Base-by-base conservation (phyloP, 1,140 invertebrate species). In the Rhyzopertha dominica region DNA sequence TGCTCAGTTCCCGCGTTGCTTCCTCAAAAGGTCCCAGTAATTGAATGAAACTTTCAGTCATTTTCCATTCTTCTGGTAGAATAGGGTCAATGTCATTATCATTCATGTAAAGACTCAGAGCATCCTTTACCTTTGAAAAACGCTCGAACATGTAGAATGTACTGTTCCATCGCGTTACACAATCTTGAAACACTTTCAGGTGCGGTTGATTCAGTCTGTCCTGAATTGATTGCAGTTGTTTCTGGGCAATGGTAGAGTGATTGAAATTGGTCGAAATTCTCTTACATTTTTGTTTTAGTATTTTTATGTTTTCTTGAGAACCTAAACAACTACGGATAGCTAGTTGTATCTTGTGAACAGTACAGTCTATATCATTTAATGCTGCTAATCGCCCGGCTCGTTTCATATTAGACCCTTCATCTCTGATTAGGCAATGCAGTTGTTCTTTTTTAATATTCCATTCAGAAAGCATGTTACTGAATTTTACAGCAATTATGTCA, bases 151-250 rank as follows among this genome's bases (percentile, higher is more conserved):
- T 61, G 23, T 57, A 57, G 31, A 49, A 63, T 18, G 58, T 66
- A 30, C 58, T 63, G 37, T 68, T 69, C 61, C 63, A 69, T 23
- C 61, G 45, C 5, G 62, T 68, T 14, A 39, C 38, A 42, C 59
- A 62, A 51, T 69, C 61, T 38, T 65, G 51, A 23, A 59, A 53
- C 12, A 63, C 30, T 48, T 61, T 57, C 4, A 66, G 51, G 36
- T 44, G 31, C 30, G 30, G 28, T 58, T 58, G 56, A 49, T 59
- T 58, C 22, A 62, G 51, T 47, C 51, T 42, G 24, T 54, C 43
- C 36, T 61, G 54, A 36, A 57, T 47, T 52, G 35, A 44, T 47
- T 50, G 23, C 16, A 61, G 49, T 58, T 62, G 38, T 41, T 55
- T 44, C 26, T 59, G 47, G 30, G 57, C 57, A n/a, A 54, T 47